Percentiles rank a stretch among this genome's conserved stretches.
These are phyloP conservation scores for Cordilura impudica DNA, from an alignment of 2,888 invertebrate genomes.

Conservation along the genomic window DNA sequence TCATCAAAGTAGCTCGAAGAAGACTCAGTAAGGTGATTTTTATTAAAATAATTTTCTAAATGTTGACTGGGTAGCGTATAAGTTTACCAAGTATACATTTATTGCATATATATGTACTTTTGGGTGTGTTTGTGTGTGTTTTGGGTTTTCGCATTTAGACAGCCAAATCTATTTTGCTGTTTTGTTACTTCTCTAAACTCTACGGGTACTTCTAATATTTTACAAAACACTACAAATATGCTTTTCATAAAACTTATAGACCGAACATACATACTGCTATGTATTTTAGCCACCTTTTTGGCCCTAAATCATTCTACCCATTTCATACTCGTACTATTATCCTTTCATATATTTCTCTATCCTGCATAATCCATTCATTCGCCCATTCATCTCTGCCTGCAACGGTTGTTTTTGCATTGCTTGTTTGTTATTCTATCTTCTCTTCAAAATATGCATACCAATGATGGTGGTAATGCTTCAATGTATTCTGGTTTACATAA, in stretches of 20 bases:
- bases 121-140: not conserved
- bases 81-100: too few species aligned
- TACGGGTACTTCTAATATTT: not conserved
- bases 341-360: conserved; percentile 17
- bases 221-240: not conserved
- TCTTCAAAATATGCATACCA: not conserved
- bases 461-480: conserved; percentile 30
- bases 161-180: conserved; percentile 35
- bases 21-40: too few species aligned
- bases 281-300: not conserved
- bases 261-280: not conserved
- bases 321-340: not conserved
- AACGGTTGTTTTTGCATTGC: not conserved
- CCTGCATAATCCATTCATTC: conserved; percentile 16
- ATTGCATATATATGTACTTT: too few species aligned
- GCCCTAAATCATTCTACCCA: not conserved
- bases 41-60: too few species aligned
- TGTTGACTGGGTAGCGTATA: too few species aligned
- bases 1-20: too few species aligned
- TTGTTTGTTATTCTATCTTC: conserved; percentile 9
- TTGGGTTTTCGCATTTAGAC: conserved; percentile 27
- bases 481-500: conserved; percentile 31
- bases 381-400: not conserved
- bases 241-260: not conserved
- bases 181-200: not conserved